Conservation (phyloP, 92 coral and sea anemone genomes). For the Zoanthus gigantus region DNA sequence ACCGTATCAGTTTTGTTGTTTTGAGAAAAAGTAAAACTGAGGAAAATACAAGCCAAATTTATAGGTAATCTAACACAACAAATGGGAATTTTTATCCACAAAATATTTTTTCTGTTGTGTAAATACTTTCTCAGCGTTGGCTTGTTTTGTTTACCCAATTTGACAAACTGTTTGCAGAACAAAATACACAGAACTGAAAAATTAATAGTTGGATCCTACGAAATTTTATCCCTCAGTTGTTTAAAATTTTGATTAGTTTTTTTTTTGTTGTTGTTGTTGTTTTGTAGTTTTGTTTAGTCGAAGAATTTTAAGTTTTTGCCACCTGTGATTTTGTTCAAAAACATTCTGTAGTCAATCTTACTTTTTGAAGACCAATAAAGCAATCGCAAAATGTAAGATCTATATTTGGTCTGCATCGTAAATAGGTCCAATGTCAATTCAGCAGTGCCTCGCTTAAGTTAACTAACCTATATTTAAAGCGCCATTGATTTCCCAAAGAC, state of each 20-base stretch:
- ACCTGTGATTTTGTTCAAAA: conserved; percentile 6
- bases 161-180: conserved; percentile 9
- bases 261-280: neutral
- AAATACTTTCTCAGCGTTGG: conserved; percentile 35
- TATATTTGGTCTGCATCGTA: neutral
- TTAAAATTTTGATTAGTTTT: neutral
- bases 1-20: too few relatives aligned
- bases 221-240: neutral
- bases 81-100: neutral
- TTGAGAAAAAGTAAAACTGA: too few relatives aligned
- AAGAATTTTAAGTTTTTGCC: neutral
- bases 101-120: conserved; percentile 1
- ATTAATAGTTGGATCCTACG: neutral
- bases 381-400: neutral
- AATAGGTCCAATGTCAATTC: neutral
- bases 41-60: too few relatives aligned
- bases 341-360: neutral
- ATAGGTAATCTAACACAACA: neutral
- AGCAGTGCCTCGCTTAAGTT: too few relatives aligned
- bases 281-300: neutral
- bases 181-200: neutral
- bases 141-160: conserved; percentile 22
- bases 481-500: conserved; percentile 1
- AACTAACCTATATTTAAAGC: neutral
- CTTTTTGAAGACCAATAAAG: conserved; percentile 22